These are phyloP conservation scores for Aurelia aurita DNA, from an alignment of 30 jellyfish, hydroid and myxozoan genomes.

Conservation along the genomic window DNA sequence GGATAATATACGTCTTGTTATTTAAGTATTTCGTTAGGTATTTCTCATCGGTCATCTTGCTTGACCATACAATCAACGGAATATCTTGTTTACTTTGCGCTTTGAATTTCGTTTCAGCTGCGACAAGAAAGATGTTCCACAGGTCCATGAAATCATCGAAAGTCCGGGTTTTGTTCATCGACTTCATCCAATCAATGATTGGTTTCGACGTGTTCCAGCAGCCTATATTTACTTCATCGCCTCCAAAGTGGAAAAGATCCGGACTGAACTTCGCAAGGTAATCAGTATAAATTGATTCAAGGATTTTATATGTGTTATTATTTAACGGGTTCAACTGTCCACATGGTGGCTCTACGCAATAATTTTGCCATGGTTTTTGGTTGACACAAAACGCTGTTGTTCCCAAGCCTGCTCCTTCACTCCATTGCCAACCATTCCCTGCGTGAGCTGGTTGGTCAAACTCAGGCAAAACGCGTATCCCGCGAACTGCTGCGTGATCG, in stretches of 20 bases:
- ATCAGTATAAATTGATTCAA: constrained; percentile 39
- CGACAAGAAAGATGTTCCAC: constrained; percentile 55
- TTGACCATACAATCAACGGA: constrained; percentile 65
- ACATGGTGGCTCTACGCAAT: constrained; percentile 77
- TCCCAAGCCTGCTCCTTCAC: constrained; percentile 64
- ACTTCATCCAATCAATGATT: constrained; percentile 50
- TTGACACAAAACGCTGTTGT: constrained; percentile 72
- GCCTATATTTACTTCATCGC: constrained; percentile 56
- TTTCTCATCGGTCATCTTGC: constrained; percentile 51
- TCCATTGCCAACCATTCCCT: constrained; percentile 79
- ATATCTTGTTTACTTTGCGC: constrained; percentile 12
- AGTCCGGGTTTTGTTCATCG: constrained; percentile 19
- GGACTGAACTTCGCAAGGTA: constrained; percentile 53
- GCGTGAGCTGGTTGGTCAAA: constrained; percentile 87
- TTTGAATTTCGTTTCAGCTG: constrained; percentile 35
- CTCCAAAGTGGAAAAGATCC: constrained; percentile 74
- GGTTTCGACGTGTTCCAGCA: constrained; percentile 75
- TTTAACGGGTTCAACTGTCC: constrained; percentile 75
- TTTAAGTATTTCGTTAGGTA: constrained; percentile 46
- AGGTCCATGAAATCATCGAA: constrained; percentile 46
- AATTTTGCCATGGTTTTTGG: constrained; percentile 53
- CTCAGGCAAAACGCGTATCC: constrained; percentile 75
- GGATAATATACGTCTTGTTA: constrained; percentile 41
- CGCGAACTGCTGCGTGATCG: constrained; percentile 49
- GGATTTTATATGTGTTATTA: constrained; percentile 40